phyloP scores from a whole-genome alignment of 2,113 vertebrate species.

The Tympanuchus pallidicinctus region DNA sequence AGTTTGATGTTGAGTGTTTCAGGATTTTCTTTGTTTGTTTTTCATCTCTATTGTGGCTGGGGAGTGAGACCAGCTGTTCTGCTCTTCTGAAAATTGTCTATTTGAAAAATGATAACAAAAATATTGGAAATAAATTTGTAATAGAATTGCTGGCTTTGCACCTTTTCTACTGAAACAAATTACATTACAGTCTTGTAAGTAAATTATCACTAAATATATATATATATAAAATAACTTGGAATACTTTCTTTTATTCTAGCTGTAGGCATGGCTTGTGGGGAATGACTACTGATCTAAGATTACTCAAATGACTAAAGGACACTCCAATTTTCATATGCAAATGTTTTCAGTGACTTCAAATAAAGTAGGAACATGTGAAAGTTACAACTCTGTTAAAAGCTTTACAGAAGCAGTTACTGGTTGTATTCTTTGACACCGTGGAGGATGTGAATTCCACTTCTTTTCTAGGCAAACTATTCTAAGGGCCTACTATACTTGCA shows the following conservation, averaged over 20 bases:
- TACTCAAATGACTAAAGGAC: background rate
- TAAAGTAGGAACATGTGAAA: background rate
- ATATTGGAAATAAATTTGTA: background rate
- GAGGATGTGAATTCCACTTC: background rate
- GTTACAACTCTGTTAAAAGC: background rate
- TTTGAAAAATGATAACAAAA: background rate
- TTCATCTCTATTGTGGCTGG: background rate
- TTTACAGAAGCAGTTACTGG: background rate
- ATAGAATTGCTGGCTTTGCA: background rate
- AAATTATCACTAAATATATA: background rate
- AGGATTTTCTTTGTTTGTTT: background rate
- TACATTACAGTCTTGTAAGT: fast-evolving
- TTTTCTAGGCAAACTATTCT: background rate
- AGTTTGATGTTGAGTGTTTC: background rate
- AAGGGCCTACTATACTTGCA: background rate
- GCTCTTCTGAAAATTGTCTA: background rate
- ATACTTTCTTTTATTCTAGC: background rate
- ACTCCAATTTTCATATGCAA: background rate
- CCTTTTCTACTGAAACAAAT: background rate
- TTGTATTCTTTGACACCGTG: background rate
- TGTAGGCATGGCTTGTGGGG: background rate
- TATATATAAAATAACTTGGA: background rate
- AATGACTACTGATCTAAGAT: background rate
- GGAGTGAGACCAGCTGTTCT: background rate
- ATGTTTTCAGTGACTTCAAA: background rate